These are phyloP conservation scores for Esox niger DNA, from an alignment of 2,113 vertebrate species.

Conservation along the genomic window DNA sequence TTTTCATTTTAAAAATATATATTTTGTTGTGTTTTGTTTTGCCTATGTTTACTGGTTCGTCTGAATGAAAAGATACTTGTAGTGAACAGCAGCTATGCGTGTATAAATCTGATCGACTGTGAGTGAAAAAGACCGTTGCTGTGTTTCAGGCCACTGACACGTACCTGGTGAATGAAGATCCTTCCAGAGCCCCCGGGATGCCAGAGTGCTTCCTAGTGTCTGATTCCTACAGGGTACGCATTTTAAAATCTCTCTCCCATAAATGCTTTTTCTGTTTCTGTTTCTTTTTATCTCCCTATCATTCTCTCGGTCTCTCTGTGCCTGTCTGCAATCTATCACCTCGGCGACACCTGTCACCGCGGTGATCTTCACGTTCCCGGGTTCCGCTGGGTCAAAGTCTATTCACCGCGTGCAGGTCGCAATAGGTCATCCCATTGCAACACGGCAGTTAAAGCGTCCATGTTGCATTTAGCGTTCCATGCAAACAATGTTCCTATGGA, in stretches of 20 bases:
- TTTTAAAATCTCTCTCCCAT: constrained; percentile 6
- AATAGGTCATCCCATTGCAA: too few species aligned
- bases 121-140: background rate
- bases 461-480: too few species aligned
- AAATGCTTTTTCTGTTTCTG: background rate
- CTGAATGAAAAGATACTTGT: too few species aligned
- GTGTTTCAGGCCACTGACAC: constrained; percentile 74
- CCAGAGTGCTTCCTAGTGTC: constrained; percentile 79
- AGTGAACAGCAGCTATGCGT: too few species aligned
- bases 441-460: too few species aligned
- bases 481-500: too few species aligned
- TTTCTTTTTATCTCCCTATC: background rate
- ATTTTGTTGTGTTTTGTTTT: background rate
- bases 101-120: background rate
- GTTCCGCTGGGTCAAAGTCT: too few species aligned
- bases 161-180: constrained; percentile 78
- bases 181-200: constrained; percentile 73
- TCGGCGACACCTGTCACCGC: background rate
- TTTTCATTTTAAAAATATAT: too few species aligned
- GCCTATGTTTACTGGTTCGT: too few species aligned
- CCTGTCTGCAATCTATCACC: background rate
- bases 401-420: too few species aligned
- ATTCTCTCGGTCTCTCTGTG: background rate
- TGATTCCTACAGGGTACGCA: constrained; percentile 76
- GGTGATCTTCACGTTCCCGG: too few species aligned